Conservation (phyloP, 2,888 invertebrate species). For the Exocentrus adspersus region DNA sequence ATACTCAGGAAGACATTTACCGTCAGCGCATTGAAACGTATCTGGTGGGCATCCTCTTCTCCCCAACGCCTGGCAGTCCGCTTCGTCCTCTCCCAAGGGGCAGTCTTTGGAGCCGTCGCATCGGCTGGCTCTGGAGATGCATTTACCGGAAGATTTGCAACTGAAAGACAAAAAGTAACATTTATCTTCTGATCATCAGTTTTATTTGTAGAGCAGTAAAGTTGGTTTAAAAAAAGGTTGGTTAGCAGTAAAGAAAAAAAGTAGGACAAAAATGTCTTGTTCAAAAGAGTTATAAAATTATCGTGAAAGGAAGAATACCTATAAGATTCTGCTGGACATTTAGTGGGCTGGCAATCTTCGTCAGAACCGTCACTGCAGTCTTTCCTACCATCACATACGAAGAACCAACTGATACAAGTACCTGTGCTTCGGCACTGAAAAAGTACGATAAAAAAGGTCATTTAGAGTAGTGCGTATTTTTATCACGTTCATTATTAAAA, state of each 20-base stretch:
- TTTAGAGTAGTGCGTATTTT: too few species aligned
- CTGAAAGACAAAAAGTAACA: slow-evolving; percentile 53
- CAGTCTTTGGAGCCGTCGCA: slow-evolving; percentile 85
- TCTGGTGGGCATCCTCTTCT: slow-evolving; percentile 76
- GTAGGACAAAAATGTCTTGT: too few species aligned
- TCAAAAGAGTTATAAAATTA: too few species aligned
- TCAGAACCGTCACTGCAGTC: slow-evolving; percentile 90
- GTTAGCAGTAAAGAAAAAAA: too few species aligned
- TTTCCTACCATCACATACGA: slow-evolving; percentile 86
- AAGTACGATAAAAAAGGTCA: too few species aligned
- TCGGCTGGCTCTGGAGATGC: slow-evolving; percentile 81
- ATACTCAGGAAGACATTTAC: slow-evolving; percentile 88
- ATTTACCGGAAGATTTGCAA: slow-evolving; percentile 74
- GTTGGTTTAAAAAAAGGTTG: too few species aligned
- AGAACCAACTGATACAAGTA: slow-evolving; percentile 91
- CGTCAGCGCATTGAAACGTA: slow-evolving; percentile 86
- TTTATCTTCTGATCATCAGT: too few species aligned
- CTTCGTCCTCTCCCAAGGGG: slow-evolving; percentile 71
- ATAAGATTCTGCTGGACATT: slow-evolving; percentile 79
- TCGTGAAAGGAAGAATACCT: too few species aligned
- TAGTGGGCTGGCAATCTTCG: slow-evolving; percentile 77
- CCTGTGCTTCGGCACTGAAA: slow-evolving; percentile 85
- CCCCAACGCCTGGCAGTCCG: slow-evolving; percentile 61
- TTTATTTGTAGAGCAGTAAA: too few species aligned
- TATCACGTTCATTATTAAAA: not conserved